These are phyloP conservation scores for Allygus modestus DNA, from an alignment of 2,888 invertebrate species.

Conservation along the genomic window DNA sequence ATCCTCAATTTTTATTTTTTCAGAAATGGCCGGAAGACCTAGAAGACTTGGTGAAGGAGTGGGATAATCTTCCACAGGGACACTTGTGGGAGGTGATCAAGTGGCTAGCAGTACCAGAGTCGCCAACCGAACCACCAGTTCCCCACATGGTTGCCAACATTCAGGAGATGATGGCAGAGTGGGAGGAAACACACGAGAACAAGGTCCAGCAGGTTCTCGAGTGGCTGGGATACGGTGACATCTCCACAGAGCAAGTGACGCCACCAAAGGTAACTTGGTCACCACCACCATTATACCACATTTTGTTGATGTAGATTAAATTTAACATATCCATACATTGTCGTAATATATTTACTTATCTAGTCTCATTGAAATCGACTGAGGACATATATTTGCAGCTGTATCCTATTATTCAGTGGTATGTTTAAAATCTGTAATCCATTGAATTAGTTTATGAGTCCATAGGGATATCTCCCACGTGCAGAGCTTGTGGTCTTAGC, in stretches of 20 bases:
- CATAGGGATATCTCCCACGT: too few relatives aligned
- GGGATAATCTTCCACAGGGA: slow-evolving; percentile 10
- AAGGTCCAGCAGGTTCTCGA: neutral
- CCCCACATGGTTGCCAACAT: neutral
- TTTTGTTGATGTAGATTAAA: too few relatives aligned
- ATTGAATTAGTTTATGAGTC: too few relatives aligned
- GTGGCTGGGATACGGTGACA: neutral
- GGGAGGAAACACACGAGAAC: slow-evolving; percentile 9
- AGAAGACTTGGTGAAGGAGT: neutral
- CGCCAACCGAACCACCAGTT: neutral
- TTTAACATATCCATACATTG: too few relatives aligned
- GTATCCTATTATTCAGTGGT: too few relatives aligned
- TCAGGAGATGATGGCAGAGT: slow-evolving; percentile 6
- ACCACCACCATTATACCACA: too few relatives aligned
- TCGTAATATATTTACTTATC: too few relatives aligned
- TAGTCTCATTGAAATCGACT: too few relatives aligned
- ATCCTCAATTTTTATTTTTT: too few relatives aligned
- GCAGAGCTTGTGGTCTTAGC: too few relatives aligned
- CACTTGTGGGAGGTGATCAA: neutral
- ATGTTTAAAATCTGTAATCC: too few relatives aligned
- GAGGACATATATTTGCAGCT: too few relatives aligned
- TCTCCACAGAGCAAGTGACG: neutral
- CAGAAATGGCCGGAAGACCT: slow-evolving; percentile 22
- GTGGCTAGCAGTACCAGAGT: neutral
- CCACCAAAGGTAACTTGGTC: slow-evolving; percentile 4